Evolutionary conservation across 2,113 vertebrate genomes (phyloP).

Genomic region (Microtus ochrogaster): DNA sequence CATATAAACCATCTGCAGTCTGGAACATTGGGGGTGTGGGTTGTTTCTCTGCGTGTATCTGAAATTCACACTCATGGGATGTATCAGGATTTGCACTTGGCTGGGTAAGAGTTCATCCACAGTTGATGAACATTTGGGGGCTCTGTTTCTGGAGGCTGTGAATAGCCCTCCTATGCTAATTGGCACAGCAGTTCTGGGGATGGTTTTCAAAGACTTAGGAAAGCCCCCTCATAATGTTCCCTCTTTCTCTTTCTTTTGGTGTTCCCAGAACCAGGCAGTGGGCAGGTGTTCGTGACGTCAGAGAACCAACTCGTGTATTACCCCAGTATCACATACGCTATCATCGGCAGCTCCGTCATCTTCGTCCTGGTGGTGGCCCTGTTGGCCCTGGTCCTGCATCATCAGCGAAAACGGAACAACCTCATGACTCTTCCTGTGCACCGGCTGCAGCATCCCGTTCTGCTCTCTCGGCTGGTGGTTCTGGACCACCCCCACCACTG

Average conservation of each 20-base stretch:
- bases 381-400: constrained; percentile 95
- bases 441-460: constrained; percentile 93
- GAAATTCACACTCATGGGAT: background rate
- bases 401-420: constrained; percentile 96
- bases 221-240: background rate
- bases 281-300: constrained; percentile 94
- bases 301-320: constrained; percentile 96
- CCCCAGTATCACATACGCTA: constrained; percentile 96
- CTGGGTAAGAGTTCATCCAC: background rate
- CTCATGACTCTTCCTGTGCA: constrained; percentile 94
- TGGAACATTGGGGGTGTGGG: background rate
- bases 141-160: fast-evolving
- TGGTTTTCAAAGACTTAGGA: background rate
- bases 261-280: constrained; percentile 90
- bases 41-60: background rate
- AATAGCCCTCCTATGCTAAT: fast-evolving
- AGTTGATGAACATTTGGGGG: fast-evolving
- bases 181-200: fast-evolving
- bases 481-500: constrained; percentile 93
- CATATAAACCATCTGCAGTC: fast-evolving
- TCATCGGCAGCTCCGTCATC: constrained; percentile 96
- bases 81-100: background rate
- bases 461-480: constrained; percentile 96
- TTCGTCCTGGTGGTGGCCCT: constrained; percentile 96
- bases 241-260: constrained; percentile 37